Base-by-base conservation (phyloP, 2,797 vertebrate genomes). In the Amazona ochrocephala region DNA sequence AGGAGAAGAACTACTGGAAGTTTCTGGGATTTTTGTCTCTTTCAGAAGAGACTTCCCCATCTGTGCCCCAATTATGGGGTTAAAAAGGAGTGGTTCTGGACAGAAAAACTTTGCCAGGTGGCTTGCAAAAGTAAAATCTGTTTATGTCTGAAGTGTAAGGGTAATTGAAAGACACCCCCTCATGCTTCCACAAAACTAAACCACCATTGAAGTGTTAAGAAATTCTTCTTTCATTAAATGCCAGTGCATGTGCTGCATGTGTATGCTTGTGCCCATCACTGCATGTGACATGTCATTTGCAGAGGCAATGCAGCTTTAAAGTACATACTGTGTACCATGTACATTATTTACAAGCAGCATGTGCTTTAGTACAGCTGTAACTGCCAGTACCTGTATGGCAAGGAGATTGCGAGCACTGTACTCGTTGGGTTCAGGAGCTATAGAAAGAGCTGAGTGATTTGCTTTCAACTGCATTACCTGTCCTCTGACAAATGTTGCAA, bases 201-300 rank as follows among this genome's bases (percentile, higher is more conserved):
- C 56, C 56, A 32, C 2, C 5, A 17, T 2, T 42, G 3, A 61
- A 84, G 37, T 72, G 32, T 34, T 82, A 7, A 29, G 22, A 84
- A 73, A 21, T n/a, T 4, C 5, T 56, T 64, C 11, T 48, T 83
- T 51, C 3, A 5, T 80, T 17, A 62, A 70, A 42, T 10, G 4
- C 27, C 8, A 1, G 1, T 16, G 42, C 7, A 4, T 0, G 3
- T 48, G 29, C 48, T 67, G 17, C 1, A 1, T 32, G 65, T 19
- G 34, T 21, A 12, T 3, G 0, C 19, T 60, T 39, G 60, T 27
- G 32, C 45, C 61, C 1, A 0, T 34, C 3, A 0, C 26, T 48
- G 62, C 64, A 27, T 0, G 0, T 4, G 7, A 20, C 32, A 1
- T 11, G 15, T 42, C 65, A 6, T 30, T 19, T 67, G 15, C 32